Evolutionary conservation across 2,888 invertebrate species (phyloP), one percentile per base, ranked within the genome.

Genomic region (Drosophila emarginata): DNA sequence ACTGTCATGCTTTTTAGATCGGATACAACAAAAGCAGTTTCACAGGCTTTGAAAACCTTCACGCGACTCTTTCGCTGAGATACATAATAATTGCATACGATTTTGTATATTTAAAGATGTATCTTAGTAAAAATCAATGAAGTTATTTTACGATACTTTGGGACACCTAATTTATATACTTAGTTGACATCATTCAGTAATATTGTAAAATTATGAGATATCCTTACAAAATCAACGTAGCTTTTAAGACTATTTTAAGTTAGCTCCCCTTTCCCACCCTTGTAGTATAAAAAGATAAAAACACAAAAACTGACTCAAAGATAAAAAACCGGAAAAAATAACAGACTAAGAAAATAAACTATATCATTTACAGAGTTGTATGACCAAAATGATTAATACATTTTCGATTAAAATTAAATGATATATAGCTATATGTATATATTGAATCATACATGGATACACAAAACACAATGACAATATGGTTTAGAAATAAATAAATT

Each of bases 31-130:
- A 97, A 97, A 92, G 94, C 95, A 72, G 94, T 97, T 84, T 95
- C 95, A 4, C 93, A 95, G 87, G 94, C 96, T 66, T 92, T 98
- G 58, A 94, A 96, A 89, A 97, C 96, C 90, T 97, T 98, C 91
- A 95, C 96, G 60, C 94, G 96, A 82, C 94, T 98, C 61, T 98
- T 96, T 92, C 96, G 97, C 94, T 98, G 94, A 94, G 32, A 21
- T 59, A 28, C 26, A n/a, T 15, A 12, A 15, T n/a, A 15, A 14
- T 12, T 60, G 36, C 23, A n/a, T 7, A 45, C 37, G 39, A 54
- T 54, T 23, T n/a, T 37, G 26, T 51, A 56, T 18, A 72, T 63
- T 57, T 71, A 51, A 61, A 61, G 69, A 74, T 71, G 75, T 45
- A 45, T 45, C 45, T 45, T 2, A 45, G 45, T 45, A 18, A 18